These are phyloP conservation scores for Crotalus viridis DNA, from an alignment of 2,113 vertebrate genomes.

Conservation along the genomic window DNA sequence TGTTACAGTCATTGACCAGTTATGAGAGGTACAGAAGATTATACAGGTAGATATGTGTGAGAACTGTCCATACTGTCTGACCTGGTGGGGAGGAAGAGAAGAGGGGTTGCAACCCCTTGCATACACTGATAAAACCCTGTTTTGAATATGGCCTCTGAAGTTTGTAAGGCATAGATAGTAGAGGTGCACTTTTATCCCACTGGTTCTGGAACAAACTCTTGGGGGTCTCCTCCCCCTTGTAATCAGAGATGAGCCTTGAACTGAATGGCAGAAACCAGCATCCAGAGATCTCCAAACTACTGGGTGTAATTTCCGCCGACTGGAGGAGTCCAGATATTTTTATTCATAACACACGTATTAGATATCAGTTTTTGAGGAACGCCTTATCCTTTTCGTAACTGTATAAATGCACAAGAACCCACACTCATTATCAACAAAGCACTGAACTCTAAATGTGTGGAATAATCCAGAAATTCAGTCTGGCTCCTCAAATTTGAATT, in stretches of 20 bases:
- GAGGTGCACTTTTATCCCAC: constrained; percentile 94
- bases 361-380: constrained; percentile 17
- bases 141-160: constrained; percentile 99
- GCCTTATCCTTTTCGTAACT: background rate
- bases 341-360: constrained; percentile 36
- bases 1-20: constrained; percentile 99
- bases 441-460: background rate
- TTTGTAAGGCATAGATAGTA: constrained; percentile 94
- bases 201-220: constrained; percentile 85
- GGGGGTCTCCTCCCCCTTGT: constrained; percentile 50
- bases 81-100: constrained; percentile 83
- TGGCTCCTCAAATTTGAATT: background rate
- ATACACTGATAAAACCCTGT: constrained; percentile 97
- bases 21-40: constrained; percentile 99
- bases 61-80: constrained; percentile 92
- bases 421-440: background rate
- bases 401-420: background rate
- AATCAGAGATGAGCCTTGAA: constrained; percentile 66
- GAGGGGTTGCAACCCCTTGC: constrained; percentile 88
- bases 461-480: background rate
- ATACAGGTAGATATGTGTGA: constrained; percentile 99
- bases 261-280: constrained; percentile 57
- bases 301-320: constrained; percentile 51
- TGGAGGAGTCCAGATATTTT: constrained; percentile 57
- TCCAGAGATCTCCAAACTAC: constrained; percentile 46